Base-by-base conservation (phyloP, 2,113 vertebrate species). In the Brachyhypopomus occidentalis region DNA sequence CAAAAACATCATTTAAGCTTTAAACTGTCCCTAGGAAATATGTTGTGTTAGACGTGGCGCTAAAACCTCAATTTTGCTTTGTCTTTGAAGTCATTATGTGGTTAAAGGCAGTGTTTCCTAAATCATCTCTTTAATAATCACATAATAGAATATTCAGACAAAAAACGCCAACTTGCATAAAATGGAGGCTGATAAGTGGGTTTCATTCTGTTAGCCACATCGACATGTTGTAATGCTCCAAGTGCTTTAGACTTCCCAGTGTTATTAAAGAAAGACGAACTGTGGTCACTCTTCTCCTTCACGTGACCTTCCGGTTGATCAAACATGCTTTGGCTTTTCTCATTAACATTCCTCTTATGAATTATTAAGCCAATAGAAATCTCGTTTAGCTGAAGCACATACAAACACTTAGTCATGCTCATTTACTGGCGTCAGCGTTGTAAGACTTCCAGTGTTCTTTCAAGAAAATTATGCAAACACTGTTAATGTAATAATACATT, bases 81-180 rank as follows among this genome's bases (percentile, higher is more conserved):
- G 12, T 52, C 60, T 69, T 78, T 78, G n/a, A 63, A 30, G 22
- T 34, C 34, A 25, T 27, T 19, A 52, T 62, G 38, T 45, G 25
- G 74, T 62, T 17, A 78, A 78, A 69, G 48, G 20, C 20, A 79
- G 41, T 70, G 52, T 20, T 71, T 55, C 25, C 34, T 70, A 45
- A 77, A 71, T 70, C 77, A 70, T 38, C 64, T 1, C 19, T 78
- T 78, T 78, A 55, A 63, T 78, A 55, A 63, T 38, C 34, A 20
- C 17, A 45, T 60, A 72, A 79, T 22, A 7, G 8, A 22, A 66
- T 66, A 34, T 25, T 34, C 12, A 2, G 63, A 66, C 63, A 16
- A 2, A 19, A 27, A 80, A 27, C 48, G 36, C n/a, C 67, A 78
- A 55, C 25, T 6, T 34, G 16, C 19, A 63, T 70, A 72, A 60